Conservation (phyloP, 64 coral and sea anemone species). For the Stichodactyla mertensii region DNA sequence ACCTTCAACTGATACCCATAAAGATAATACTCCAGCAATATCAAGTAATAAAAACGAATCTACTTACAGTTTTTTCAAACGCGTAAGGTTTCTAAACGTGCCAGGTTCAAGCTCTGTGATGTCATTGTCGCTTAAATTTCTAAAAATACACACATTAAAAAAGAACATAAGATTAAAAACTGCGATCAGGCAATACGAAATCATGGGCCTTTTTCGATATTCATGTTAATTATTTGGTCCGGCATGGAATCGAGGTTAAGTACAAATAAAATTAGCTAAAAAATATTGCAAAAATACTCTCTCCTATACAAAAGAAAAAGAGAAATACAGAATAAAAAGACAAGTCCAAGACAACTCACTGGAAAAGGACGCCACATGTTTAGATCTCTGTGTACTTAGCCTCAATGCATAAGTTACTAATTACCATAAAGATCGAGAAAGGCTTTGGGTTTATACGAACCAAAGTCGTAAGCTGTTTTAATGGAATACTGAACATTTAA, state of each 20-base stretch:
- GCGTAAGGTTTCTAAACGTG: background rate
- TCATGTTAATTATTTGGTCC: no score
- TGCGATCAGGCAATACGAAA: background rate
- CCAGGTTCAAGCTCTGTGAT: background rate
- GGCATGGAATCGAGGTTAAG: no score
- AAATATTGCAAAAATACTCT: no score
- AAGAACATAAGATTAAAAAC: background rate
- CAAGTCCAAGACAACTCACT: no score
- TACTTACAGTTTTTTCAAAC: conserved; percentile 3
- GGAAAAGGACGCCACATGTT: no score
- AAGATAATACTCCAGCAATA: background rate
- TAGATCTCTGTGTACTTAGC: no score
- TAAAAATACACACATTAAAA: background rate
- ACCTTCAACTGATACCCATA: background rate
- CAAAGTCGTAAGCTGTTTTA: background rate
- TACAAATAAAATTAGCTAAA: no score
- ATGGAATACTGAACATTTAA: background rate
- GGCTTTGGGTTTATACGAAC: background rate
- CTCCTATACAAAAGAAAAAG: no score
- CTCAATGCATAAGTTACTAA: background rate
- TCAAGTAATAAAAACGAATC: background rate
- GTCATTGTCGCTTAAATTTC: conserved; percentile 1
- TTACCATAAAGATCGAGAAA: background rate
- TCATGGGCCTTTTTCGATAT: background rate
- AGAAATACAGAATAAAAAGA: no score